A percentile compares a stretch with the other conserved stretches of the same genome.
Conservation (phyloP, 2,113 vertebrate genomes). For the Callionymus lyra region DNA sequence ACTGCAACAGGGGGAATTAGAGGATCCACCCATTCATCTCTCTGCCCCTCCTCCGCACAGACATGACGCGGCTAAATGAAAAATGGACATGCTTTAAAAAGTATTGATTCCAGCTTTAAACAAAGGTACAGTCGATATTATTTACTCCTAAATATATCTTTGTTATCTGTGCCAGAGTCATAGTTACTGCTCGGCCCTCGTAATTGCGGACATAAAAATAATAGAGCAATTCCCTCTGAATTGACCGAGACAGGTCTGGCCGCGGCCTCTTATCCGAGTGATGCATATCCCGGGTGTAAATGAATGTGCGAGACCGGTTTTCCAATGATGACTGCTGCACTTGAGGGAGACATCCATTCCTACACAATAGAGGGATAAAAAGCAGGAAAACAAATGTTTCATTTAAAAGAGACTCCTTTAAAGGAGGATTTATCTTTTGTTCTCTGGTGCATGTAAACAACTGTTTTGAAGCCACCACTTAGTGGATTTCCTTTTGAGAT, state of each 20-base stretch:
- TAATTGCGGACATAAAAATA: slow-evolving; percentile 77
- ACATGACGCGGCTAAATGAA: slow-evolving; percentile 74
- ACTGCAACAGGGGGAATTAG: slow-evolving; percentile 68
- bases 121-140: slow-evolving; percentile 81
- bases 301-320: slow-evolving; percentile 38
- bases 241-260: slow-evolving; percentile 60
- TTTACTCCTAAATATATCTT: slow-evolving; percentile 79
- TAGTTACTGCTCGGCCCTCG: slow-evolving; percentile 66
- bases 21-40: slow-evolving; percentile 72
- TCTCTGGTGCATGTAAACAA: slow-evolving; percentile 2
- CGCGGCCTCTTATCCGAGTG: slow-evolving; percentile 48
- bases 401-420: slow-evolving; percentile 11
- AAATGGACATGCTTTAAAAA: slow-evolving; percentile 77
- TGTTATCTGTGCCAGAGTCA: slow-evolving; percentile 69
- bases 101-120: slow-evolving; percentile 78
- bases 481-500: not conserved
- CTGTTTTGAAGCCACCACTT: slow-evolving; percentile 5
- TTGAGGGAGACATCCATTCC: slow-evolving; percentile 14
- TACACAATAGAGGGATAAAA: slow-evolving; percentile 21
- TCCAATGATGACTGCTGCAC: slow-evolving; percentile 19
- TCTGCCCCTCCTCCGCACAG: slow-evolving; percentile 60
- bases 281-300: slow-evolving; percentile 58
- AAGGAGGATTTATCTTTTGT: slow-evolving; percentile 14
- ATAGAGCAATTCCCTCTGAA: slow-evolving; percentile 69
- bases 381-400: not conserved